Evolutionary conservation across 1,140 invertebrate species (phyloP), one percentile per base, ranked within the genome.

Genomic region (Drosophila virilis): DNA sequence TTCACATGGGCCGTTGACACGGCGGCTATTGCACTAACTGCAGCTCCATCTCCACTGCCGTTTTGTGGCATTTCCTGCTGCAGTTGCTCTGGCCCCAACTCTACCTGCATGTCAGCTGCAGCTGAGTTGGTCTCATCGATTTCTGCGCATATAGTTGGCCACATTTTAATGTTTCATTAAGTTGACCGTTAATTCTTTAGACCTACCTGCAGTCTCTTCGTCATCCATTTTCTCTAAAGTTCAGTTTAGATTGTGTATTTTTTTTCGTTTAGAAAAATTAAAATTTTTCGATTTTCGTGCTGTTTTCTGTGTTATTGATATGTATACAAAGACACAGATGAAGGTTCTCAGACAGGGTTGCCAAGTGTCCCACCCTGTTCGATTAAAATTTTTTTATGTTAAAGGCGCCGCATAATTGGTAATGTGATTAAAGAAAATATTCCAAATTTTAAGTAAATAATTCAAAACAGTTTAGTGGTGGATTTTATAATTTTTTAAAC

Each of bases 191-290:
- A 17, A 8, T 12, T 15, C 4, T 0, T 12, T 28, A 9, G 3
- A 33, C 45, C 28, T 45, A 86, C 82, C 78, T 74, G 72, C 58
- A 9, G 75, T 43, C 32, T 88, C 82, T 22, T 88, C 82, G n/a
- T 76, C 83, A 55, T 86, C 82, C 82, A 86, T 86, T 70, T 72
- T 38, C 0, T 8, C 2, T 13, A 4, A 50, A 45, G 35, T 13
- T 51, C 8, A 51, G 51, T 37, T 33, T 10, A 1, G 9, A 71
- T 59, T 82, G 17, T 37, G 13, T 54, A 13, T 45, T 46, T n/a
- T 13, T 43, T 60, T 66, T 28, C 8, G 6, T 17, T 12, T 22
- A 59, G 15, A 15, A 10, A 22, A 32, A 54, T 59, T 69, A 58
- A 28, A 65, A 62, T 57, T 77, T 74, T 45, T 38, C 46, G 71